Base-by-base conservation (phyloP, 2,888 invertebrate genomes). In the Ferdinandea cuprea region DNA sequence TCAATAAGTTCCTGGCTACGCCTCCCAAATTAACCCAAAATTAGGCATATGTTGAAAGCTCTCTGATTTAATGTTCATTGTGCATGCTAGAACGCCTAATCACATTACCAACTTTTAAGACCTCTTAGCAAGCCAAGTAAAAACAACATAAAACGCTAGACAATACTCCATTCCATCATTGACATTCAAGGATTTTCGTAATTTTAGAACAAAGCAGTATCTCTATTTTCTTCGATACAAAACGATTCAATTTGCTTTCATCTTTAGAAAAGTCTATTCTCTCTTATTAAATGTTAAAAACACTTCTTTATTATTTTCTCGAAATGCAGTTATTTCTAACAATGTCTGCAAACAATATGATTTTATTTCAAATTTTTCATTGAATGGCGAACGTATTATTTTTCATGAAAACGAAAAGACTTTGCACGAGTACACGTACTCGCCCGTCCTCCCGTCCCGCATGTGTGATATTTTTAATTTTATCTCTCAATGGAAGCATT, bases 391-490 rank as follows among this genome's bases (percentile, higher is more conserved):
- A 8, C 48, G 13, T 11, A 25, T 48, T 32, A 19, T 4, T 44
- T 5, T 48, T 28, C 7, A 13, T 4, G 28, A 7, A 13, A 40
- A 1, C n/a, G n/a, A n/a, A 15, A 30, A 13, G 25, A 25, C 25
- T 25, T 25, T 5, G 28, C 9, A 30, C n/a, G 21, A 46, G 19
- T 48, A 28, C 13, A 25, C 25, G 25, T 3, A 5, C 5, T 25
- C n/a, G n/a, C n/a, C 25, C 25, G 6, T 48, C 3, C 15, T 13
- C 9, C 9, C 11, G 11, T 9, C 3, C 5, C 13, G 6, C 7
- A 15, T 30, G 30, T 50, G 25, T 7, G 28, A 48, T 48, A 28
- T 30, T 50, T 50, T 50, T 30, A 50, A 48, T 35, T 35, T 54
- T n/a, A n/a, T n/a, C 35, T 19, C 3, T 54, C 54, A 35, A 35